Conservation (phyloP, 1,140 invertebrate species). For the Drosophila oshimai region DNA sequence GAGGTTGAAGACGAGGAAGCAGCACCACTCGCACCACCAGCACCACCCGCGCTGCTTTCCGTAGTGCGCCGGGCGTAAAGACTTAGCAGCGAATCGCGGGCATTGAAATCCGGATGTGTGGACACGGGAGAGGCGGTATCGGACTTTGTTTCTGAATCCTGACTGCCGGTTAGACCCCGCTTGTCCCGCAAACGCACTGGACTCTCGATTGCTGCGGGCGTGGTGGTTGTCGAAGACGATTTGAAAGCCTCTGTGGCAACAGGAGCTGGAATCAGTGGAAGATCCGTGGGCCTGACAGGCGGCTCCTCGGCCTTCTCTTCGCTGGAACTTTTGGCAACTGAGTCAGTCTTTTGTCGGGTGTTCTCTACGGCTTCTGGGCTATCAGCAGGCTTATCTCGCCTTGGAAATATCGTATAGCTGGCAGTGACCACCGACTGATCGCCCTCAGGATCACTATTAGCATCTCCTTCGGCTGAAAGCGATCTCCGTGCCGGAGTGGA, state of each 20-base stretch:
- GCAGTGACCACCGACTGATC: slow-evolving; percentile 59
- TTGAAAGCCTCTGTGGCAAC: slow-evolving; percentile 6
- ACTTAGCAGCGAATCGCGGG: slow-evolving; percentile 61
- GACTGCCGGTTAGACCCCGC: slow-evolving; percentile 38
- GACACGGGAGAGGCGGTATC: slow-evolving; percentile 59
- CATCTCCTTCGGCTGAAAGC: slow-evolving; percentile 21
- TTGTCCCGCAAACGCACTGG: slow-evolving; percentile 80
- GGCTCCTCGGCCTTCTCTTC: neutral
- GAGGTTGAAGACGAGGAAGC: slow-evolving; percentile 22
- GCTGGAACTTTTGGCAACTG: slow-evolving; percentile 37
- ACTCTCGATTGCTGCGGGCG: slow-evolving; percentile 59
- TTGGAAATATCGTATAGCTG: slow-evolving; percentile 73
- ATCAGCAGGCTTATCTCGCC: slow-evolving; percentile 38
- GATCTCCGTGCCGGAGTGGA: slow-evolving; percentile 50
- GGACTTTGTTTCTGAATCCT: slow-evolving; percentile 62
- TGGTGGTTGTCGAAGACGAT: slow-evolving; percentile 30
- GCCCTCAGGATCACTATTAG: slow-evolving; percentile 4
- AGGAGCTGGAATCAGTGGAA: slow-evolving; percentile 34
- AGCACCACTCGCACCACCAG: slow-evolving; percentile 16
- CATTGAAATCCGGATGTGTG: slow-evolving; percentile 61
- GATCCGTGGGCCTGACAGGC: slow-evolving; percentile 48
- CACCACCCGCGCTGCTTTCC: slow-evolving; percentile 33
- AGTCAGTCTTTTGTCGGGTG: slow-evolving; percentile 61
- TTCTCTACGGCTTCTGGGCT: neutral
- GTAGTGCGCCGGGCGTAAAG: slow-evolving; percentile 60